phyloP scores from a whole-genome alignment of 2,888 invertebrate genomes.

The Lissonota sp. region DNA sequence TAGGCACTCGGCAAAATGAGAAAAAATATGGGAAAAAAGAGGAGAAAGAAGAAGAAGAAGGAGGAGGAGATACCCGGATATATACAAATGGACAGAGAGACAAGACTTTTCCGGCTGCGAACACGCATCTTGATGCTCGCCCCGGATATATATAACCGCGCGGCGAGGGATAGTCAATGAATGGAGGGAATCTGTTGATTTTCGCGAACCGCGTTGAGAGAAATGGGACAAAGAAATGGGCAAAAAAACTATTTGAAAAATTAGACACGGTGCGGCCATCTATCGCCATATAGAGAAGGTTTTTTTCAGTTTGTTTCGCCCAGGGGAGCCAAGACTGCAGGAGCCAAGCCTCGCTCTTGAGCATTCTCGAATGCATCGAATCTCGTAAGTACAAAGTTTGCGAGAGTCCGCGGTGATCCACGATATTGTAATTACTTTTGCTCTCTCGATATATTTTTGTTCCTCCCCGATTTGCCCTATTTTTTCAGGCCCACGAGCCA shows the following conservation, averaged over 20 bases:
- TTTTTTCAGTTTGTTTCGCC: neutral
- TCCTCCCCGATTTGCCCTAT: too few relatives aligned
- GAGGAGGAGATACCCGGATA: neutral
- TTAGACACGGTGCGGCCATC: constrained; percentile 12
- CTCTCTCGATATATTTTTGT: too few relatives aligned
- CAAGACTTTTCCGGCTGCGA: neutral
- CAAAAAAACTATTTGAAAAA: constrained; percentile 1
- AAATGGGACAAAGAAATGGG: constrained; percentile 1
- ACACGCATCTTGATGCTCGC: constrained; percentile 11
- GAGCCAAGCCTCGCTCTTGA: neutral
- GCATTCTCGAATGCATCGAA: neutral
- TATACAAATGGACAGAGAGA: constrained; percentile 18
- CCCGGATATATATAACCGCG: neutral
- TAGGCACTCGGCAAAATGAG: constrained; percentile 56
- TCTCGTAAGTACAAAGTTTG: neutral
- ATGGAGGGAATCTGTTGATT: constrained; percentile 30
- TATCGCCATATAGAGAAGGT: constrained; percentile 6
- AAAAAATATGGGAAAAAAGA: constrained; percentile 17
- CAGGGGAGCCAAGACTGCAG: neutral
- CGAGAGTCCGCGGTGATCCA: too few relatives aligned
- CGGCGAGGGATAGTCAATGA: constrained; percentile 8
- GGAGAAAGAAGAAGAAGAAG: neutral
- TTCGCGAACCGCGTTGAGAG: constrained; percentile 10
- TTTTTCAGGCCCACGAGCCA: too few relatives aligned
- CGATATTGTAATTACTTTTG: too few relatives aligned